Conservation (phyloP, 2,113 vertebrate species). For the Rhea americana region DNA sequence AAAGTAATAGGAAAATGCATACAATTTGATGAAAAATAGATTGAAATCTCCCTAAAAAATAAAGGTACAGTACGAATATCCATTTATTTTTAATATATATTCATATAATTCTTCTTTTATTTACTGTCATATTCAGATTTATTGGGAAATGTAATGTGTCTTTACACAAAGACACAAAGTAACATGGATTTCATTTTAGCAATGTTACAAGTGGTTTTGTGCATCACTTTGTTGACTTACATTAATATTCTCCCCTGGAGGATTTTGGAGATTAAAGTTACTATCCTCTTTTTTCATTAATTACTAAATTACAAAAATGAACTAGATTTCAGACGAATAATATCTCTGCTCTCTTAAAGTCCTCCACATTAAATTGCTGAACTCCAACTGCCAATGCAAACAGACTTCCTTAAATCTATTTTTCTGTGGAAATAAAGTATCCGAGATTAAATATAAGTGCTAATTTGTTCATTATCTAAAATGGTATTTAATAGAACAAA, state of each 20-base stretch:
- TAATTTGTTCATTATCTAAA: not conserved
- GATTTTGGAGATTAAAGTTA: not conserved
- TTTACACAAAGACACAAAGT: not conserved
- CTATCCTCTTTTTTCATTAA: not conserved
- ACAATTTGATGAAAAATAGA: not conserved
- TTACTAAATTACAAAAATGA: not conserved
- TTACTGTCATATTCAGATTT: not conserved
- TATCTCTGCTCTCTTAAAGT: not conserved
- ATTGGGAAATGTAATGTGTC: not conserved
- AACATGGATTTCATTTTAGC: not conserved
- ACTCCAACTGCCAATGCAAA: not conserved
- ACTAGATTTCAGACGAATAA: not conserved
- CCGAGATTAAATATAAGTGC: not conserved
- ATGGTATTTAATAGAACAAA: not conserved
- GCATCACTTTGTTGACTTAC: not conserved
- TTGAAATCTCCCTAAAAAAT: not conserved
- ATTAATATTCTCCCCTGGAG: not conserved
- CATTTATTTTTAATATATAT: not conserved
- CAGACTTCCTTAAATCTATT: not conserved
- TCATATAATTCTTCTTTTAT: not conserved
- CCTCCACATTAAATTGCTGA: not conserved
- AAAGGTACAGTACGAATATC: not conserved
- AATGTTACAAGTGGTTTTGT: not conserved
- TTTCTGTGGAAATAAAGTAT: not conserved
- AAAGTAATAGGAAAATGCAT: not conserved